Base-by-base conservation (phyloP, 2,797 vertebrate species). In the Esox masquinongy region DNA sequence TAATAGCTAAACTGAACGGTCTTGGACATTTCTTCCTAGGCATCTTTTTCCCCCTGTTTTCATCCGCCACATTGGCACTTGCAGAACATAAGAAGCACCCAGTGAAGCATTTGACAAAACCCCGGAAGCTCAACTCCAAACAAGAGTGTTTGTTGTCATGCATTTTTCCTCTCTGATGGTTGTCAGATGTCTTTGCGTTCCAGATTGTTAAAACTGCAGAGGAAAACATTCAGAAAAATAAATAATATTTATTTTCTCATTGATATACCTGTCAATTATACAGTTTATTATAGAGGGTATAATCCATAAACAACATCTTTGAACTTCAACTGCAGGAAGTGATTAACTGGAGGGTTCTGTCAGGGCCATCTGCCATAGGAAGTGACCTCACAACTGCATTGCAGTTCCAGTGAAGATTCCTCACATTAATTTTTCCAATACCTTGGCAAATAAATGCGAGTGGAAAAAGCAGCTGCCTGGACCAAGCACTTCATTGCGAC, bases 151-250 rank as follows among this genome's bases (percentile, higher is more conserved):
- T 97, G 93, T 95, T 95, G 95, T 94, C 85, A 93, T 94, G 93
- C 94, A 91, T 95, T 94, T 93, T 87, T 87, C 73, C 92, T 87
- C 84, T 89, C 92, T 95, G 94, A 97, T 97, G 95, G 94, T 93
- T 95, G 94, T 94, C 96, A 97, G 96, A 96, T 97, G 95, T 92
- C 92, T 93, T 94, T 94, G 93, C 94, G 95, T 90, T 91, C 88
- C 89, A 92, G 89, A 76, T 90, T 87, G 90, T 86, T 88, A 87
- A 77, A 85, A 78, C 80, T 74, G 84, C 82, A 81, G 84, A 87
- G 72, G 81, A 85, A 83, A 82, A 80, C 73, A 71, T 78, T 75
- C 77, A 79, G 77, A 80, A 83, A 89, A 83, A 90, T 79, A 85
- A 89, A 90, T 70, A 79, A 74, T 77, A 78, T 79, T 36, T 80